Evolutionary conservation across 2,113 vertebrate genomes (phyloP), one percentile per base, ranked within the genome.

Genomic region (Eupsittula cactorum): DNA sequence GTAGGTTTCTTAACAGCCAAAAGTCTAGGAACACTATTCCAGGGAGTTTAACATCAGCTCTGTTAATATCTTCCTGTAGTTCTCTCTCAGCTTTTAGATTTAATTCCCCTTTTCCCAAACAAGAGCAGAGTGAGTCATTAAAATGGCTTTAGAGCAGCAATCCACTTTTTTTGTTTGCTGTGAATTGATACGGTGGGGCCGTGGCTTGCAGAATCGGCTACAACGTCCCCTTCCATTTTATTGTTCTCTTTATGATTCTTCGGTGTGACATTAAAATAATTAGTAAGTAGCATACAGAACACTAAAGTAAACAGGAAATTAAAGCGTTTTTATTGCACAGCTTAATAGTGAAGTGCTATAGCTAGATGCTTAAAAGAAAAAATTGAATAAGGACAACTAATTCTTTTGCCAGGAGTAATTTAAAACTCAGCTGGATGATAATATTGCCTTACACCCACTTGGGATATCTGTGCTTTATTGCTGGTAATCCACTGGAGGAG

Each of bases 241-340:
- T 90, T 78, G 74, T 92, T 91, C 75, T 81, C 35, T 92, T 92
- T 95, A 93, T 90, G 87, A 47, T 86, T 96, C 93, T 94, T 94
- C 82, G 0, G 5, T 94, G 94, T 82, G 80, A 83, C 52, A 86
- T 96, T 96, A 96, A 96, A 93, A 93, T 94, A 90, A 94, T 97
- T 96, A 94, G 93, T 90, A 93, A 96, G 85, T 75, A 67, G 46
- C 65, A 57, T 65, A 79, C 69, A 96, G 62, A 90, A 29, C 90
- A 82, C 59, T 68, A 52, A 94, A 95, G 88, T 75, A 96, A 94
- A 92, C 87, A 95, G 85, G 96, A 97, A 97, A 97, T 91, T 91
- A 94, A 96, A 94, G 82, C 41, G 50, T 63, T 77, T 84, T 94
- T 89, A 91, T 94, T 94, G 81, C 77, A 39, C 37, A 75, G 44